Percentiles rank a stretch among this genome's conserved stretches.
Conservation (phyloP, 2,113 vertebrate genomes). For the Aptenodytes forsteri region DNA sequence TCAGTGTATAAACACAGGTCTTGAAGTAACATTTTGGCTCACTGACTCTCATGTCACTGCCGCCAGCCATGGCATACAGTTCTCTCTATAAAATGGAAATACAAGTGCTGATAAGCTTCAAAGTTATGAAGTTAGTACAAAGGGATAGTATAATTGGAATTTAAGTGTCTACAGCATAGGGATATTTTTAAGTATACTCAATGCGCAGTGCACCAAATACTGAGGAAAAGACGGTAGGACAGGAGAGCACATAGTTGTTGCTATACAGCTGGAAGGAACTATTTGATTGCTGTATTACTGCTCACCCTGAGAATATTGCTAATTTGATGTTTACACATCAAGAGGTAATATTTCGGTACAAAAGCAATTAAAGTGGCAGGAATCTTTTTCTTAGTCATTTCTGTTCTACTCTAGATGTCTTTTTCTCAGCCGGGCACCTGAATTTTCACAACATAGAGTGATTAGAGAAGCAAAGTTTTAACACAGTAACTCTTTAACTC, state of each 20-base stretch:
- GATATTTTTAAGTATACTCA: neutral
- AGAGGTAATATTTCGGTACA: neutral
- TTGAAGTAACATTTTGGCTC: neutral
- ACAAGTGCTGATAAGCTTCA: neutral
- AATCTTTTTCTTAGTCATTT: neutral
- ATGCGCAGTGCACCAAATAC: neutral
- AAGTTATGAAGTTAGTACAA: neutral
- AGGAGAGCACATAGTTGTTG: neutral
- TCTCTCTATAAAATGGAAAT: neutral
- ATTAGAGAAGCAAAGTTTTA: neutral
- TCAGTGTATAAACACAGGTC: neutral
- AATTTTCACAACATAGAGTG: neutral
- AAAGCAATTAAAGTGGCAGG: neutral
- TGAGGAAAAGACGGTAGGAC: neutral
- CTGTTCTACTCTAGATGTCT: neutral
- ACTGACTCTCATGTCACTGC: neutral
- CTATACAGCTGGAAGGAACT: neutral
- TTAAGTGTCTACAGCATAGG: neutral
- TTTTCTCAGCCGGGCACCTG: neutral
- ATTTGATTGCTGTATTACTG: neutral
- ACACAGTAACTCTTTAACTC: neutral
- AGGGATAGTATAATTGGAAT: neutral
- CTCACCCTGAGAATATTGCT: constrained; percentile 5
- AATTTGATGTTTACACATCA: constrained; percentile 19
- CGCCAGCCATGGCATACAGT: neutral